Evolutionary conservation across 1,140 invertebrate genomes (phyloP), one percentile per base, ranked within the genome.

Genomic region (Telenomus remus): DNA sequence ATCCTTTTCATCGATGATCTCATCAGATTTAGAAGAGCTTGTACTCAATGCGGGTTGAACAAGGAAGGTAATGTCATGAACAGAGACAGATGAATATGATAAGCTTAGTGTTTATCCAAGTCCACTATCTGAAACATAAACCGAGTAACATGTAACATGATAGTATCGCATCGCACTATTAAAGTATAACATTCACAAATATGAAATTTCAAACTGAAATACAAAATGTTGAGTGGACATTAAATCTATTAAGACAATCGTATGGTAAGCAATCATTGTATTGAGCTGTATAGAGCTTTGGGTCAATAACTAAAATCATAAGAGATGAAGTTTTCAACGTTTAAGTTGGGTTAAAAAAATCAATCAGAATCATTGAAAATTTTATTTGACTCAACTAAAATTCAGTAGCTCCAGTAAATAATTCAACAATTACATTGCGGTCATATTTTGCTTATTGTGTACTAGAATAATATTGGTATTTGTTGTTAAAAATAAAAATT

Each of bases 101-200:
- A 70, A 64, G 54, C 53, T 34, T 54, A 15, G 37, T 60, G 60
- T 78, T 68, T 76, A 78, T 76, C 75, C 65, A 27, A 65, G 51
- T 66, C 33, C 51, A n/a, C 44, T 66, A 76, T 77, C 79, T 76
- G 64, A 49, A 76, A 78, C 73, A 79, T 79, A 80, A 81, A 81
- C 79, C 79, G 77, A 74, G 68, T 49, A 19, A 60, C 53, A 68
- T 49, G 63, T 79, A 75, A 81, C 66, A 56, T 69, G 74, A 80
- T 79, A 76, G 72, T 79, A 64, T 54, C 69, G 43, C 70, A 72
- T 79, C 74, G 53, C 33, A 19, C 48, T 59, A 78, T 77, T 73
- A 71, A 73, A 76, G 74, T 49, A 61, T 48, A 66, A 55, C 66
- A 65, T 64, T 65, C 47, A 54, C 66, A 46, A 46, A 63, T 37